Evolutionary conservation across 2,113 vertebrate species (phyloP).

Genomic region (Phoenicopterus ruber): DNA sequence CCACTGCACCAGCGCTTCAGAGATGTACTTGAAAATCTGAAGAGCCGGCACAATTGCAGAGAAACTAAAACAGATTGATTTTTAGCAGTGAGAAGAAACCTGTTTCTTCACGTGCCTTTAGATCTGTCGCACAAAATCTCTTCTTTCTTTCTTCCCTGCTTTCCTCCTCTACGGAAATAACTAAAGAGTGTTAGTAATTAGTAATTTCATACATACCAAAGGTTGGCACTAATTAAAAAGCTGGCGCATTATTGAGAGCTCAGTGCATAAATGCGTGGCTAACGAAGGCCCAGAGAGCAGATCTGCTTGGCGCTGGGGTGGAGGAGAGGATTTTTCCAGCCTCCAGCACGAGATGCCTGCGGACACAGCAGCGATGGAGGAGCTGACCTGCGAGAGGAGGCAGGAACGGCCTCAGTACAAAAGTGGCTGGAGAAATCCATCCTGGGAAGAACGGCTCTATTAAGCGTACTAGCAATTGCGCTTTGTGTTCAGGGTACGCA

Average conservation of each 20-base stretch:
- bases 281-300: not conserved
- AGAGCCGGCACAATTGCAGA: not conserved
- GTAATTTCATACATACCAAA: not conserved
- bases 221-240: not conserved
- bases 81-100: not conserved
- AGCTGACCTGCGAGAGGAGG: not conserved
- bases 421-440: not conserved
- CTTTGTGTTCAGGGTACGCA: not conserved
- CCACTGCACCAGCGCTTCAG: not conserved
- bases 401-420: not conserved
- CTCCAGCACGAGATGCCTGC: accelerated
- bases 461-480: not conserved
- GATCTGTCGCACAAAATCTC: not conserved
- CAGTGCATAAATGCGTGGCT: not conserved
- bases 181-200: not conserved
- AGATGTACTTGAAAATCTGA: not conserved
- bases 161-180: not conserved
- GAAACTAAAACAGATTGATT: constrained; percentile 17
- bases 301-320: not conserved
- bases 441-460: not conserved
- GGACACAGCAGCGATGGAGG: accelerated
- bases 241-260: not conserved
- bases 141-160: not conserved
- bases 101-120: not conserved
- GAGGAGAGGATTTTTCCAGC: not conserved